Evolutionary conservation across 2,888 invertebrate genomes (phyloP).

Genomic region (Tryphoninae sp.): DNA sequence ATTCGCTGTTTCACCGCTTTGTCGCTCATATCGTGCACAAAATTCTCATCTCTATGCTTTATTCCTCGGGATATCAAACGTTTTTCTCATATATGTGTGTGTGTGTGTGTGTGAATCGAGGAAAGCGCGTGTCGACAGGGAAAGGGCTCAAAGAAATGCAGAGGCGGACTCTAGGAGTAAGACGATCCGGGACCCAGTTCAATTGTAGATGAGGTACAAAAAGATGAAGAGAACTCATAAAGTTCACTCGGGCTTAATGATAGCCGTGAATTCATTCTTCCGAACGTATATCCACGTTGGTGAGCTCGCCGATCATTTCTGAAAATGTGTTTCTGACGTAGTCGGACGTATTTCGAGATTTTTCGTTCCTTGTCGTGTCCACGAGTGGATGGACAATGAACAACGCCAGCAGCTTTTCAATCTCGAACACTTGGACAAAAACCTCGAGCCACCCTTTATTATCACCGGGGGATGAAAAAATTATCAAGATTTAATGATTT

Average conservation of each 20-base stretch:
- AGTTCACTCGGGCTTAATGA: too few relatives aligned
- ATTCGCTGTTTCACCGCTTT: not conserved
- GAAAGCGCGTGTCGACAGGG: not conserved
- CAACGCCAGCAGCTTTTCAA: too few relatives aligned
- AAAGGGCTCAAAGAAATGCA: not conserved
- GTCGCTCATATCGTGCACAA: not conserved
- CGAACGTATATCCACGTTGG: too few relatives aligned
- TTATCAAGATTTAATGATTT: not conserved
- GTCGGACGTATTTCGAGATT: too few relatives aligned
- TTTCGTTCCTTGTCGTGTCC: too few relatives aligned
- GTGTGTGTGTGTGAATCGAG: not conserved
- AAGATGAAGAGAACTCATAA: not conserved
- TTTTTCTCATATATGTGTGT: not conserved
- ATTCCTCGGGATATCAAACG: slow-evolving; percentile 11
- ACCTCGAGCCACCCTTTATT: too few relatives aligned
- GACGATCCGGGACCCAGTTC: not conserved
- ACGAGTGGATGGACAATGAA: too few relatives aligned
- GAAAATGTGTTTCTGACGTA: too few relatives aligned
- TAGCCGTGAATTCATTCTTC: too few relatives aligned
- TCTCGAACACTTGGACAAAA: too few relatives aligned
- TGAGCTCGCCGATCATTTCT: too few relatives aligned
- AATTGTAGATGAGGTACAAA: not conserved
- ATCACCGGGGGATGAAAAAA: too few relatives aligned
- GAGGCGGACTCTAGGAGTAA: not conserved
- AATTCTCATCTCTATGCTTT: not conserved